Evolutionary conservation across 2,888 invertebrate genomes (phyloP), one percentile per base, ranked within the genome.

Genomic region (Deroplatys truncata): DNA sequence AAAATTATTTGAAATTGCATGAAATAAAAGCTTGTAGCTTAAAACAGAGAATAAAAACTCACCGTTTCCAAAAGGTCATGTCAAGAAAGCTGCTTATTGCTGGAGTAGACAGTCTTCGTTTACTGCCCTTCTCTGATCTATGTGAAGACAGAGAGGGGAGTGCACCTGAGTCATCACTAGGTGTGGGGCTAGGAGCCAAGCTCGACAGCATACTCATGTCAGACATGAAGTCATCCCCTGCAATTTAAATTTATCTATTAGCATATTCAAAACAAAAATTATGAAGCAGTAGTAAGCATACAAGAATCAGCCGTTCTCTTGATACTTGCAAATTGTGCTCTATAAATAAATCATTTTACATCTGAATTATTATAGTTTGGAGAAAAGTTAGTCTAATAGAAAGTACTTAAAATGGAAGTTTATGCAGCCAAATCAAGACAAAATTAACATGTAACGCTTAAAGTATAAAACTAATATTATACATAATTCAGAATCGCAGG

Each of bases 31-130:
- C 35, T 35, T 35, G 35, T 7, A 35, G 8, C 4, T 8, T 35
- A 35, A 35, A 35, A 35, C 35, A 8, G 9, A 9, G 0, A 8
- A 16, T 15, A 16, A 56, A 56, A 5, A 72, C 88, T 93, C 94
- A 96, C 96, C 95, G 95, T 93, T 95, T 96, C 95, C 96, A 96
- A 92, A 96, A 96, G 85, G 94, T 94, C 93, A 95, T 93, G 93
- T 96, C 96, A 90, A 96, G 94, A 92, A 96, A 96, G 91, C 94
- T 94, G 92, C 94, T 94, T 90, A 94, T 92, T 89, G 93, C 91
- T 83, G 92, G 91, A 84, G 88, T 83, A 87, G 90, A 88, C 84
- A 89, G 82, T 84, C 90, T 88, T 25, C 88, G 43, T 88, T 90
- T 90, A 29, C 7, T 85, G n/a, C 56, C 84, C 89, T 90, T 90